Conservation (phyloP, 2,113 vertebrate genomes). For the Junco hyemalis region DNA sequence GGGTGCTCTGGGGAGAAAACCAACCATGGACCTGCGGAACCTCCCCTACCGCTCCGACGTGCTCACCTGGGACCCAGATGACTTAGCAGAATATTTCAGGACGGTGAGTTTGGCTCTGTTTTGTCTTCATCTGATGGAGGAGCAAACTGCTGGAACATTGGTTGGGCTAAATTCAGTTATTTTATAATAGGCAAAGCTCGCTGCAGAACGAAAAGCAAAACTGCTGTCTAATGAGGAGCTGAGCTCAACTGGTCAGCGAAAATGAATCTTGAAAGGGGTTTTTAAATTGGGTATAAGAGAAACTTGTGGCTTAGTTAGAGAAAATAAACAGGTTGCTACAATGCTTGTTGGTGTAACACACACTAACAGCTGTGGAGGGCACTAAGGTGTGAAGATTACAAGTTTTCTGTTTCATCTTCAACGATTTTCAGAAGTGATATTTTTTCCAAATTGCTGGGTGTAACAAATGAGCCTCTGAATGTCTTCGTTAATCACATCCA, state of each 20-base stretch:
- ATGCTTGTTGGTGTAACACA: background rate
- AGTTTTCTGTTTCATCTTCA: background rate
- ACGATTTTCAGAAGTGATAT: background rate
- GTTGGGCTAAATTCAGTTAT: background rate
- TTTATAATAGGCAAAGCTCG: background rate
- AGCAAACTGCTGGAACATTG: background rate
- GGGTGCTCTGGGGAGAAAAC: background rate
- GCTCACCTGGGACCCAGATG: constrained; percentile 78
- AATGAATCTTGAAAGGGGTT: background rate
- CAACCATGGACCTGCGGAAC: constrained; percentile 79
- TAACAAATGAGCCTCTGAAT: background rate
- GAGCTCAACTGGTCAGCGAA: background rate
- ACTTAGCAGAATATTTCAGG: constrained; percentile 84
- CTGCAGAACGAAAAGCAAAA: background rate
- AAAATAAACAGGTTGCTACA: background rate
- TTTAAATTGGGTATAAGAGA: background rate
- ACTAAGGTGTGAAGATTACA: background rate
- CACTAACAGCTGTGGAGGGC: background rate
- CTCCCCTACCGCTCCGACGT: constrained; percentile 83
- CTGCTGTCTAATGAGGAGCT: background rate
- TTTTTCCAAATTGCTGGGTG: background rate
- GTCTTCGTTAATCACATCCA: background rate
- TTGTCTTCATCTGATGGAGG: background rate
- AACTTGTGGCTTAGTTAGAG: background rate
- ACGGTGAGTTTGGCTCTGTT: constrained; percentile 60